Conservation (phyloP, 2,113 vertebrate species). For the Tupaia tana region DNA sequence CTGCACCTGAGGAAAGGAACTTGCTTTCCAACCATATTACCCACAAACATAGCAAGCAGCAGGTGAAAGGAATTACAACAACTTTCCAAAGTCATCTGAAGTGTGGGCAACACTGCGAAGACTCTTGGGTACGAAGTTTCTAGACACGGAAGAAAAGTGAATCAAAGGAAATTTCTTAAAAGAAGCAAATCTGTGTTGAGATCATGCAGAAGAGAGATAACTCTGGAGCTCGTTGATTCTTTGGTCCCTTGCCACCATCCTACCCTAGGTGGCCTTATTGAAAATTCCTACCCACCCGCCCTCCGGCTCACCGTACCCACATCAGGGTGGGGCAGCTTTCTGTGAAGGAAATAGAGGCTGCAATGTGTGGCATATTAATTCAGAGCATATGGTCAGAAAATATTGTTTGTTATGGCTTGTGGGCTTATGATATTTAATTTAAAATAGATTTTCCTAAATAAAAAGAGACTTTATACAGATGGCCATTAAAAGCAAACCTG, state of each 20-base stretch:
- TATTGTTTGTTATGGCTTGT: slow-evolving; percentile 87
- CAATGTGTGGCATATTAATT: slow-evolving; percentile 86
- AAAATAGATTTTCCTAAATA: slow-evolving; percentile 91
- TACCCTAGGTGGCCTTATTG: slow-evolving; percentile 37
- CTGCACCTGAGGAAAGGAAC: slow-evolving; percentile 62
- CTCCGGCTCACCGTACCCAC: neutral
- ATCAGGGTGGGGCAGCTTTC: slow-evolving; percentile 60
- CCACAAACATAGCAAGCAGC: neutral
- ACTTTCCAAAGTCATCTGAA: slow-evolving; percentile 72
- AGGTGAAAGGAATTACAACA: slow-evolving; percentile 79
- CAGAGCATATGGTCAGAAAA: slow-evolving; percentile 86
- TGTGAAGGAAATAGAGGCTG: slow-evolving; percentile 74
- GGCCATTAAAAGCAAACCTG: slow-evolving; percentile 85
- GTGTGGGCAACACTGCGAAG: neutral
- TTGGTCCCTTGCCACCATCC: slow-evolving; percentile 38
- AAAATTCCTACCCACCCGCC: slow-evolving; percentile 43
- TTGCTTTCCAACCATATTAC: slow-evolving; percentile 17
- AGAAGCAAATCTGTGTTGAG: slow-evolving; percentile 43
- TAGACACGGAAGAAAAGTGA: slow-evolving; percentile 39
- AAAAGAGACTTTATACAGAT: slow-evolving; percentile 87
- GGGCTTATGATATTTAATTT: slow-evolving; percentile 90
- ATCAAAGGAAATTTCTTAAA: slow-evolving; percentile 25
- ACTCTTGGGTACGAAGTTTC: slow-evolving; percentile 22
- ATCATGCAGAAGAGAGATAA: slow-evolving; percentile 51
- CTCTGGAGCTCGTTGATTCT: slow-evolving; percentile 51